phyloP scores from a whole-genome alignment of 2,797 vertebrate species.

The Sebastes taczanowskii region DNA sequence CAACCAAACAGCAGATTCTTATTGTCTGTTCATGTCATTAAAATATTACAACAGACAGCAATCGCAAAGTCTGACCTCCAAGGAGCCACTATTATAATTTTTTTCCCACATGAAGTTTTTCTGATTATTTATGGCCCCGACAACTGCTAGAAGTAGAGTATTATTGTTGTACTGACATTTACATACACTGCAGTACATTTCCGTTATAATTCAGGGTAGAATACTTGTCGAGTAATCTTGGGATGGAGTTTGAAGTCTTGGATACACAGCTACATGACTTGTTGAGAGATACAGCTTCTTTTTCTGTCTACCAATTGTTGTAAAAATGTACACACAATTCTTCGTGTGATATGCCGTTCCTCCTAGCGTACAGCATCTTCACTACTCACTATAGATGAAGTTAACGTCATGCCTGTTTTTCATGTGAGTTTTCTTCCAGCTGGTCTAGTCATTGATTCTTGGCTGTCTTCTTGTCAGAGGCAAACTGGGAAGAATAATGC shows the following conservation, averaged over 20 bases:
- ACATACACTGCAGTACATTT: neutral
- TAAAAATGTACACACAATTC: neutral
- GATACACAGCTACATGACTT: neutral
- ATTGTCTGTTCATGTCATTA: neutral
- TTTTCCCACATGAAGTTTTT: neutral
- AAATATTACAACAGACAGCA: neutral
- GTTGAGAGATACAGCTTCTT: neutral
- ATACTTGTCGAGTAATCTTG: neutral
- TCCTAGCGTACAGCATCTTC: neutral
- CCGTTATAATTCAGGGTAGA: neutral
- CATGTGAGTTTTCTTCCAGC: conserved; percentile 5
- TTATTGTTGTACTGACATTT: neutral
- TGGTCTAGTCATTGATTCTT: conserved; percentile 38
- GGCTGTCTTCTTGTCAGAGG: conserved; percentile 48
- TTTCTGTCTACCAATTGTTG: neutral
- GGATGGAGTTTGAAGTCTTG: neutral
- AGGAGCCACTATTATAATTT: neutral
- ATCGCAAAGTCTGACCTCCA: neutral
- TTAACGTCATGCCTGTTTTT: neutral
- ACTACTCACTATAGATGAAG: neutral
- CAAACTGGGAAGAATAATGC: conserved; percentile 41
- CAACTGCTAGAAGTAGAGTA: neutral
- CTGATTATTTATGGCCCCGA: neutral
- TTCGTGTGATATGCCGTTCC: neutral
- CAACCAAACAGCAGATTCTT: neutral